Base-by-base conservation (phyloP, 1,140 invertebrate genomes). In the Hylaeus anthracinus region DNA sequence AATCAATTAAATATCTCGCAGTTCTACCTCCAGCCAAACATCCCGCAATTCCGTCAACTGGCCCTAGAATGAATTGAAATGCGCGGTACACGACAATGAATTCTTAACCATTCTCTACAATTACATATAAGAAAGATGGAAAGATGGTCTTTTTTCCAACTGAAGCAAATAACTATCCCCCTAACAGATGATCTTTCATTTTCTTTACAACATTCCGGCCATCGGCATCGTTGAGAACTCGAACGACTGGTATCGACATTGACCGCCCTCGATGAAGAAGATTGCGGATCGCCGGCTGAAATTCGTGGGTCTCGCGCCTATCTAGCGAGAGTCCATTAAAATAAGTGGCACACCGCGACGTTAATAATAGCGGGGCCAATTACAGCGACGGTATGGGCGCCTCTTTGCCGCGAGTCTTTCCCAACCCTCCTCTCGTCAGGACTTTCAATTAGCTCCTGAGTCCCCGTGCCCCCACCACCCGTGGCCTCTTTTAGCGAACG, bases 1-100 rank as follows among this genome's bases (percentile, higher is more conserved):
- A 86, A 88, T 88, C 87, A 88, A 88, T 88, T 88, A 88, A 88
- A 88, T 88, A 88, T 88, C 82, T 86, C 73, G 63, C 67, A 37
- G 53, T 77, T 85, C 55, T 72, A 26, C 26, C 26, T 26, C 26
- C 26, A 26, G 26, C 26, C 26, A 26, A 26, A 26, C 26, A 26
- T 26, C 26, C 26, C 26, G 26, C 26, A 26, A 26, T 26, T 26
- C 26, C 26, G 26, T 26, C 26, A 26, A 26, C 26, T 26, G 26
- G 26, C 0, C 26, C 26, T 26, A 26, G 26, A 26, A 26, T 26
- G 26, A 26, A 26, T 26, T 26, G 26, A 0, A 26, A 26, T 26
- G 26, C 26, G 26, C 26, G 26, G 26, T 26, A 26, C 26, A 26
- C 26, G 26, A 26, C 26, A 26, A 26, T 26, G 26, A 26, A 26